These are phyloP conservation scores for Rhynchophorus ferrugineus DNA, from an alignment of 1,140 invertebrate genomes.

Conservation along the genomic window DNA sequence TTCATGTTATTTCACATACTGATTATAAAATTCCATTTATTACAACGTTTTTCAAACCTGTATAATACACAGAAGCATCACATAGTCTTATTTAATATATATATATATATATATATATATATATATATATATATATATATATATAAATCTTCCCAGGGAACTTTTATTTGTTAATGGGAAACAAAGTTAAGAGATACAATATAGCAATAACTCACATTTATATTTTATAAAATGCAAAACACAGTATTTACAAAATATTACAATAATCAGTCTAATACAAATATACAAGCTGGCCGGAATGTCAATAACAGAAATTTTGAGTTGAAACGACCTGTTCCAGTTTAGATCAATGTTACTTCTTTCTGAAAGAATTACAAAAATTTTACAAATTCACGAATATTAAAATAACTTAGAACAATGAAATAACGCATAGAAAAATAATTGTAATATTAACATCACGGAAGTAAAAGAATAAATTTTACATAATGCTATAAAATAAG, in stretches of 20 bases:
- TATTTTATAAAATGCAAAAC: constrained; percentile 22
- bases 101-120: no score
- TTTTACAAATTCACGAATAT: not conserved
- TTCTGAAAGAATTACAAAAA: not conserved
- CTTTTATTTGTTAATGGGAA: no score
- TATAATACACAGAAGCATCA: no score
- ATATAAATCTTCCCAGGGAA: no score
- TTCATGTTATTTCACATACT: no score
- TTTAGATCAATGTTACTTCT: no score
- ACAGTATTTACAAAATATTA: constrained; percentile 21
- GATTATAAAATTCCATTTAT: no score
- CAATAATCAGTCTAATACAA: constrained; percentile 21
- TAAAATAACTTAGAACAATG: not conserved
- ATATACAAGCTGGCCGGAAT: constrained; percentile 17
- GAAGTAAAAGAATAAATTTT: not conserved
- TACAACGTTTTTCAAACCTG: no score
- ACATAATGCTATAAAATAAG: not conserved
- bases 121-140: no score
- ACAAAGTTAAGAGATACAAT: no score
- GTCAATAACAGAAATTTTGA: constrained; percentile 1
- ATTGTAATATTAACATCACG: not conserved
- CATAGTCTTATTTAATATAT: no score
- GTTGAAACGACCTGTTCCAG: not conserved
- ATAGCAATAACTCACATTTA: constrained; percentile 19
- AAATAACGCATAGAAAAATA: no score